These are phyloP conservation scores for Drosophila setifemur DNA, from an alignment of 1,140 invertebrate species.

Conservation along the genomic window DNA sequence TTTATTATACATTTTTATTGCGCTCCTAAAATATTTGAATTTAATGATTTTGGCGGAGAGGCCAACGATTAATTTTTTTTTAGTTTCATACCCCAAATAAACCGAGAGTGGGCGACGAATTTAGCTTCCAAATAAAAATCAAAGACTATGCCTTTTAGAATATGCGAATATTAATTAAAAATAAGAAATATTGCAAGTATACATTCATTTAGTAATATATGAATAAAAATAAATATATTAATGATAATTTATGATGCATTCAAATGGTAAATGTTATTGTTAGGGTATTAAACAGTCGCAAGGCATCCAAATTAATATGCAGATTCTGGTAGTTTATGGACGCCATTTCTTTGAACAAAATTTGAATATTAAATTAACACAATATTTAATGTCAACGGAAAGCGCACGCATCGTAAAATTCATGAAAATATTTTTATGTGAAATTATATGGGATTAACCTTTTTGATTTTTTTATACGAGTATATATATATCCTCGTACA, in stretches of 20 bases:
- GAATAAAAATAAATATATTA: not conserved
- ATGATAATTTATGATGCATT: too few species aligned
- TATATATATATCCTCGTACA: too few species aligned
- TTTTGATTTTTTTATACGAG: conserved; percentile 25
- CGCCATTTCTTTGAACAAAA: conserved; percentile 51
- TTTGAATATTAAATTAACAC: conserved; percentile 79
- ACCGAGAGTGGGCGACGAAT: conserved; percentile 59
- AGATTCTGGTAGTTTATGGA: conserved; percentile 31
- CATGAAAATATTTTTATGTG: conserved; percentile 64
- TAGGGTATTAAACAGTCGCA: conserved; percentile 8
- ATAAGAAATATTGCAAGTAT: not conserved
- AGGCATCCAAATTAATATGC: not conserved
- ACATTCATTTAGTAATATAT: not conserved
- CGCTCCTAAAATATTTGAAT: conserved; percentile 73
- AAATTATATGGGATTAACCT: conserved; percentile 36
- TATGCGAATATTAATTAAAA: too few species aligned
- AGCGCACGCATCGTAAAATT: conserved; percentile 59
- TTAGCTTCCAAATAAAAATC: conserved; percentile 38
- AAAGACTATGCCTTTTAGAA: too few species aligned
- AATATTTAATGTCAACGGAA: conserved; percentile 74
- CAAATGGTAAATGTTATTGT: not conserved
- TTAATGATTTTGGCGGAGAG: conserved; percentile 61
- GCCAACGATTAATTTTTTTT: conserved; percentile 12
- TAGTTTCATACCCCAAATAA: conserved; percentile 46
- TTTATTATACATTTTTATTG: conserved; percentile 78